Conservation (phyloP, 2,888 invertebrate species). For the Ectemnius continuus region DNA sequence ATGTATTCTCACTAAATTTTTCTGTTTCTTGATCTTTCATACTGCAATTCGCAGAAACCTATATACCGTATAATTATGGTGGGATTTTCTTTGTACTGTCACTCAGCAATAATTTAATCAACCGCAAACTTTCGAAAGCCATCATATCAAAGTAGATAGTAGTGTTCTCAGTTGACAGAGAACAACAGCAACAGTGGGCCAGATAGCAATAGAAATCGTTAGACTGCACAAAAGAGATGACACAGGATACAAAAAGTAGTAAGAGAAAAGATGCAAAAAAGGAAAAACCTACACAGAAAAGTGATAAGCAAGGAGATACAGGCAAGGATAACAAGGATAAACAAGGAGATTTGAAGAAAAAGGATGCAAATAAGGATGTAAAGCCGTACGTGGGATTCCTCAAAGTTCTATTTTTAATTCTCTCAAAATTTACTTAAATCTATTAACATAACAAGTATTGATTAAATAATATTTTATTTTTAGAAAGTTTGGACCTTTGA, state of each 20-base stretch:
- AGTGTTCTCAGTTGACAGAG: too few relatives aligned
- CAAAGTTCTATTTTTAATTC: neutral
- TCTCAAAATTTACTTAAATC: neutral
- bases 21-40: too few relatives aligned
- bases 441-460: neutral
- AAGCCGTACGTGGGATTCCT: constrained; percentile 38
- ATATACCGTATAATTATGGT: too few relatives aligned
- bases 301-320: constrained; percentile 40
- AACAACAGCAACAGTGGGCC: too few relatives aligned
- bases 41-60: too few relatives aligned
- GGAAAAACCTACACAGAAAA: constrained; percentile 37
- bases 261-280: constrained; percentile 41
- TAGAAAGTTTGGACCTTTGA: constrained; percentile 77
- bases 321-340: too few relatives aligned
- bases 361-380: constrained; percentile 14
- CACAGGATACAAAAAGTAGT: constrained; percentile 60
- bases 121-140: too few relatives aligned
- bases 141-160: too few relatives aligned
- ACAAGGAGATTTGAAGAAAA: constrained; percentile 21
- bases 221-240: constrained; percentile 54
- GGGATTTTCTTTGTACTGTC: too few relatives aligned
- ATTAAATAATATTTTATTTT: constrained; percentile 31
- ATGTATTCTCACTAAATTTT: too few relatives aligned
- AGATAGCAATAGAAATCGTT: too few relatives aligned
- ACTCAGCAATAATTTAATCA: too few relatives aligned